Evolutionary conservation across 2,888 invertebrate species (phyloP), one percentile per base, ranked within the genome.

Genomic region (Lasioglossum morio): DNA sequence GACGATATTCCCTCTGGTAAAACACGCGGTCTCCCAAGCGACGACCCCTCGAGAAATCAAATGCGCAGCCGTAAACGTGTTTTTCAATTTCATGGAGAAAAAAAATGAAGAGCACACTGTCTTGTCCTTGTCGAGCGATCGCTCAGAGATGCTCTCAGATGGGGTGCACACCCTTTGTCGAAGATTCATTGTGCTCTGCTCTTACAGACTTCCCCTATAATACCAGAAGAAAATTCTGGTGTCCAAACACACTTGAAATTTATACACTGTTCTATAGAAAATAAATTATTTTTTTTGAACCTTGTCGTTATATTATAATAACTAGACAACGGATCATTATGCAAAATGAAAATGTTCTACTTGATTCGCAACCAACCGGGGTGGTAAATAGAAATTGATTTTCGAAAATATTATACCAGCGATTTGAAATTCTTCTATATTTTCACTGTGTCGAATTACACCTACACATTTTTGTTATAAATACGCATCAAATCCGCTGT

Each of bases 31-130:
- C 72, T 19, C 63, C 19, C 53, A 53, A 57, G 34, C 19, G 66
- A 66, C 73, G 14, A 79, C 10, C 82, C 66, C 72, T 10, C 40
- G 82, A 79, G 82, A 82, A 82, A 82, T 82, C 78, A 73, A 82
- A 73, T 27, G 43, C 46, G 19, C n/a, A 72, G 27, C 23, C 10
- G 19, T 43, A 27, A 66, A 37, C 48, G 72, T 43, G 69, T 43
- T 73, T 73, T 73, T 46, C 82, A 73, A 79, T 82, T 82, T 43
- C n/a, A 23, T 53, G 53, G 34, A 19, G 53, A n/a, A 19, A 60
- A 46, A 53, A 40, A 30, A 14, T 23, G n/a, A n/a, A 66, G 46
- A 72, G 19, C 12, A 27, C 66, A 12, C 19, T 19, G 70, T 37
- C 37, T 69, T 23, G 40, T 37, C 69, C 37, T 34, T 37, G 34